phyloP scores from a whole-genome alignment of 2,888 invertebrate species.

The Rhimphoctona megacephalus region DNA sequence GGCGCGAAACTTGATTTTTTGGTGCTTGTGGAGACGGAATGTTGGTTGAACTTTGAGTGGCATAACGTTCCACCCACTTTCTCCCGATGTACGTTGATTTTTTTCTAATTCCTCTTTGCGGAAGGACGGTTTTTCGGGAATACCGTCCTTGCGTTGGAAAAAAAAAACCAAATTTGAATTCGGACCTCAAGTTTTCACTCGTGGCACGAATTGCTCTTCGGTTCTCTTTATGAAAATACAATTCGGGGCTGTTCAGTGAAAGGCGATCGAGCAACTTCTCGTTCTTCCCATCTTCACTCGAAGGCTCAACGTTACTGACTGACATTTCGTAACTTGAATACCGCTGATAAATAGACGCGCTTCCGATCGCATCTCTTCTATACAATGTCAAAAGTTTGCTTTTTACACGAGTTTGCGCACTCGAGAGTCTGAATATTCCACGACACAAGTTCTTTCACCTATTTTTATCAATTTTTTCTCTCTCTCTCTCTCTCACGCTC shows the following conservation, averaged over 20 bases:
- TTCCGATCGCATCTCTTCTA: slow-evolving; percentile 17
- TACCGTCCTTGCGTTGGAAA: slow-evolving; percentile 44
- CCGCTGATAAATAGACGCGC: slow-evolving; percentile 74
- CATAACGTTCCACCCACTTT: slow-evolving; percentile 77
- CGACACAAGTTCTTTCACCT: slow-evolving; percentile 69
- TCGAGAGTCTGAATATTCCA: slow-evolving; percentile 48
- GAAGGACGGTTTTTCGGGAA: slow-evolving; percentile 48
- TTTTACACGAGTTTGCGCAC: slow-evolving; percentile 58
- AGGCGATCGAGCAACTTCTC: slow-evolving; percentile 50
- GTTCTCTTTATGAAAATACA: background rate
- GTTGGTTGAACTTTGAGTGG: slow-evolving; percentile 74
- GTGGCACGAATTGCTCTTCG: slow-evolving; percentile 33
- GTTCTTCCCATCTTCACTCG: slow-evolving; percentile 74
- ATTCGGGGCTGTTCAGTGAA: slow-evolving; percentile 37
- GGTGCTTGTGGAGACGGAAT: slow-evolving; percentile 78
- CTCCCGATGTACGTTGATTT: slow-evolving; percentile 50
- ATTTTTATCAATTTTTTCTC: slow-evolving; percentile 60
- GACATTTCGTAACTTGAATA: slow-evolving; percentile 71
- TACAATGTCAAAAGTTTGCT: slow-evolving; percentile 55
- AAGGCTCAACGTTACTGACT: slow-evolving; percentile 75
- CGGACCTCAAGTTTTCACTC: background rate
- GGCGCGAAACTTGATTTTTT: slow-evolving; percentile 77
- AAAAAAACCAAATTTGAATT: slow-evolving; percentile 15
- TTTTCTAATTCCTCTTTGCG: slow-evolving; percentile 11
- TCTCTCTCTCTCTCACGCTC: background rate